Conservation (phyloP, 2,888 invertebrate genomes). For the Ptycholaimellus sp. region DNA sequence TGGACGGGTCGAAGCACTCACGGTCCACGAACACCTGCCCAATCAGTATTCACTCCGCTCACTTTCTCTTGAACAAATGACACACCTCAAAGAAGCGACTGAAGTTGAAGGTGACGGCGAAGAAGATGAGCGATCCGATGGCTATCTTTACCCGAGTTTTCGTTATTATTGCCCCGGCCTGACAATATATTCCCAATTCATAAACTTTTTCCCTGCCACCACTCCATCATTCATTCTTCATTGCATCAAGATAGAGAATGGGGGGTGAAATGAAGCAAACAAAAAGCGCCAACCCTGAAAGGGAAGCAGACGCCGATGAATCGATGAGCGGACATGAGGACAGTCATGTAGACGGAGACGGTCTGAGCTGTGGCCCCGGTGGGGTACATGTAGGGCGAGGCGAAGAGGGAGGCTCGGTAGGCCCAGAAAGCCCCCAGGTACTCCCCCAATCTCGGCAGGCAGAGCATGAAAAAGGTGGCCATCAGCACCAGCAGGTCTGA, state of each 20-base stretch:
- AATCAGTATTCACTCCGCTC: no score
- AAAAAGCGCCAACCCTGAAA: conserved; percentile 26
- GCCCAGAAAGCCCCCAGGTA: no score
- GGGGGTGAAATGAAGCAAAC: no score
- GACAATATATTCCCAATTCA: no score
- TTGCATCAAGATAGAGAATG: no score
- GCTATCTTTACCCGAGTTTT: conserved; percentile 25
- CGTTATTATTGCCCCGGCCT: conserved; percentile 27
- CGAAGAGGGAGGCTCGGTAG: no score
- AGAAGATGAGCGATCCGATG: conserved; percentile 23
- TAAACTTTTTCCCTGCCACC: no score
- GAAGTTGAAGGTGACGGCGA: conserved; percentile 27
- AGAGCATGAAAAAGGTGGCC: conserved; percentile 46
- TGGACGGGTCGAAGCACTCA: no score
- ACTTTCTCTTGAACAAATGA: conserved; percentile 2
- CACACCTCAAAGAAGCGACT: conserved; percentile 27
- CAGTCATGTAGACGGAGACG: conserved; percentile 32
- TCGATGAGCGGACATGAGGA: conserved; percentile 49
- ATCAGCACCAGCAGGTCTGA: conserved; percentile 20
- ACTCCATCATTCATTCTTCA: no score
- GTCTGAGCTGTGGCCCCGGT: conserved; percentile 14
- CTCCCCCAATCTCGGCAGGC: conserved; percentile 35
- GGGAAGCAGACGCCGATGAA: conserved; percentile 37
- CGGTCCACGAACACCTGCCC: no score
- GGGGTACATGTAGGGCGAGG: conserved; percentile 13